Conservation (phyloP, 2,797 vertebrate species). For the Labeo calbasu region DNA sequence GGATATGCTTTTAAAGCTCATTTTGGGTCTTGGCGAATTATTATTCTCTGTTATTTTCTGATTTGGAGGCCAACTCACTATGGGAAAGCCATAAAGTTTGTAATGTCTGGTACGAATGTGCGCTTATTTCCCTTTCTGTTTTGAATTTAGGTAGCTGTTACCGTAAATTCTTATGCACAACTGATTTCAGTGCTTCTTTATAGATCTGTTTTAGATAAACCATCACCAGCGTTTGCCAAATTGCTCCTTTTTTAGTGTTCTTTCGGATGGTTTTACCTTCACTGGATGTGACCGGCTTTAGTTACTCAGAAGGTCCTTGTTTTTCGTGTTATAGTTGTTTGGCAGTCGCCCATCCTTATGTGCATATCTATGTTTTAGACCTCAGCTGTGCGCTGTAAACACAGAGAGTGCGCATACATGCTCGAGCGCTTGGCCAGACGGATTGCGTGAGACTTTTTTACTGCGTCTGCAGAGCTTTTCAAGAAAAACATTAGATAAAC, state of each 20-base stretch:
- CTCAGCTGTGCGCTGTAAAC: constrained; percentile 56
- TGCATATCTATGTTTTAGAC: constrained; percentile 51
- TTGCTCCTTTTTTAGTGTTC: constrained; percentile 54
- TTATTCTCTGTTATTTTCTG: constrained; percentile 32
- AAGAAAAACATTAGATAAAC: constrained; percentile 77
- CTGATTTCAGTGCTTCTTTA: constrained; percentile 48
- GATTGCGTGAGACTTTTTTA: constrained; percentile 73
- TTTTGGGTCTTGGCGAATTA: constrained; percentile 26
- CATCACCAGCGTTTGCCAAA: constrained; percentile 63
- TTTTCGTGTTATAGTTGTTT: constrained; percentile 53
- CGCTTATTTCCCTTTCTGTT: constrained; percentile 59
- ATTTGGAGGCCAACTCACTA: constrained; percentile 53
- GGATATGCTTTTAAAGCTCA: constrained; percentile 39
- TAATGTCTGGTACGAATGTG: constrained; percentile 36
- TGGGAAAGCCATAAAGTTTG: constrained; percentile 45
- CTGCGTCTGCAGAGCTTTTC: constrained; percentile 70
- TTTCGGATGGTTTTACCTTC: constrained; percentile 62
- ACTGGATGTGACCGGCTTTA: constrained; percentile 61
- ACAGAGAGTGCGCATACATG: constrained; percentile 53
- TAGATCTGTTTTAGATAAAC: constrained; percentile 72
- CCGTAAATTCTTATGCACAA: constrained; percentile 54
- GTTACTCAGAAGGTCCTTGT: constrained; percentile 58
- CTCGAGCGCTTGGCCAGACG: constrained; percentile 64
- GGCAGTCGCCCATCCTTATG: constrained; percentile 54
- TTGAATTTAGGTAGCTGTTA: constrained; percentile 63